Base-by-base conservation (phyloP, 2,888 invertebrate genomes). In the Parasteatoda lunata region DNA sequence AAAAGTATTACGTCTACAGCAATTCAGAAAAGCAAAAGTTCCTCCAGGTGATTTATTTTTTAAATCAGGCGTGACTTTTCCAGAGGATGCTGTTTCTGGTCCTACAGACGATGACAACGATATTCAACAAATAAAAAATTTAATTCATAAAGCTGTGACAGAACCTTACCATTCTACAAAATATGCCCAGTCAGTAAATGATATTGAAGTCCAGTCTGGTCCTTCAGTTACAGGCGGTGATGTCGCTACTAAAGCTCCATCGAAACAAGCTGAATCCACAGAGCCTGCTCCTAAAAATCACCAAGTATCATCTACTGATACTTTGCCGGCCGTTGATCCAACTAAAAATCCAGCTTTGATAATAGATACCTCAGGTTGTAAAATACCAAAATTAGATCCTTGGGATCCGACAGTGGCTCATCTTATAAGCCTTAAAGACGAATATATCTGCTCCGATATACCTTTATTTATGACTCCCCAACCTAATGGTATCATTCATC, bases 321-420 rank as follows among this genome's bases (percentile, higher is more conserved):
- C 59, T 8, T 5, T 30, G 5, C 15, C n/a, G 2, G 45, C 30
- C 30, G n/a, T n/a, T 11, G n/a, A 15, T 30, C 15, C 45, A 15
- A 6, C 13, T 15, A 72, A 72, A 48, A 52, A 72, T 47, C 48
- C 48, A 1, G 77, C 54, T 54, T 72, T 76, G 52, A 30, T 72
- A 47, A 75, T 86, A 49, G 73, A 88, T 15, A 88, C 85, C 8
- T 45, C 77, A 13, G 79, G 83, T 0, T 87, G 86, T 54, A 73
- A 73, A 48, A 77, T 88, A n/a, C 88, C 82, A n/a, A 76, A 81
- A 45, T 82, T 76, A 52, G 68, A 81, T 48, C 77, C 81, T 3
- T 88, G 72, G n/a, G 85, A 88, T 49, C 54, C 83, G 45, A 48
- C 75, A 13, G 15, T 75, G 45, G 9, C n/a, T 6, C 54, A 75